Percentiles rank a stretch among this genome's conserved stretches.
Conservation (phyloP, 1,140 invertebrate genomes). For the Cryptotermes secundus region DNA sequence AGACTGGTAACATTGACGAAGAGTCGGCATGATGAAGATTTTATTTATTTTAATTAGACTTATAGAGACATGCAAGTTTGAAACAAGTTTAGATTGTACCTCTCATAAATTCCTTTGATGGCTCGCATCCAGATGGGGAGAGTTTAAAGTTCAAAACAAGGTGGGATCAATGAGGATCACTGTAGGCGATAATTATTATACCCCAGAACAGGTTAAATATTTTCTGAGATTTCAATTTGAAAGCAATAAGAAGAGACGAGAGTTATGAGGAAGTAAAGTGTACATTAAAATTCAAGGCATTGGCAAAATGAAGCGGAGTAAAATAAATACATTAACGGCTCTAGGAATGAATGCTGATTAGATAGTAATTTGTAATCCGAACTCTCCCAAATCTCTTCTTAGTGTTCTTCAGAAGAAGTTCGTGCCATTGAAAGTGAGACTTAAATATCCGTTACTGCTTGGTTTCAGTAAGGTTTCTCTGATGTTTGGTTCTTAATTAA, state of each 20-base stretch:
- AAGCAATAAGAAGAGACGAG: neutral
- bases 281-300: neutral
- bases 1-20: no score
- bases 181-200: neutral
- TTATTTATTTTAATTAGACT: no score
- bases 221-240: neutral
- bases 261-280: neutral
- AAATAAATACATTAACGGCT: neutral
- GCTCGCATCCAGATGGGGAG: no score
- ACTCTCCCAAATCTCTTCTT: neutral
- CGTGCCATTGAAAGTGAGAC: neutral
- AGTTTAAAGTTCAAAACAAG: neutral
- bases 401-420: neutral
- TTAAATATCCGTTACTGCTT: neutral
- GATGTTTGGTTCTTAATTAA: neutral
- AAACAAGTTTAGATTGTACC: no score
- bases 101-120: no score
- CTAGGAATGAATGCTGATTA: slow-evolving; percentile 1
- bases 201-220: neutral
- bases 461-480: neutral
- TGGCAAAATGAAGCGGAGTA: neutral
- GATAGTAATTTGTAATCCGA: neutral
- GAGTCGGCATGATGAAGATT: no score
- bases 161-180: neutral
- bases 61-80: no score